Base-by-base conservation (phyloP, 1,140 invertebrate species). In the Magallana angulata region DNA sequence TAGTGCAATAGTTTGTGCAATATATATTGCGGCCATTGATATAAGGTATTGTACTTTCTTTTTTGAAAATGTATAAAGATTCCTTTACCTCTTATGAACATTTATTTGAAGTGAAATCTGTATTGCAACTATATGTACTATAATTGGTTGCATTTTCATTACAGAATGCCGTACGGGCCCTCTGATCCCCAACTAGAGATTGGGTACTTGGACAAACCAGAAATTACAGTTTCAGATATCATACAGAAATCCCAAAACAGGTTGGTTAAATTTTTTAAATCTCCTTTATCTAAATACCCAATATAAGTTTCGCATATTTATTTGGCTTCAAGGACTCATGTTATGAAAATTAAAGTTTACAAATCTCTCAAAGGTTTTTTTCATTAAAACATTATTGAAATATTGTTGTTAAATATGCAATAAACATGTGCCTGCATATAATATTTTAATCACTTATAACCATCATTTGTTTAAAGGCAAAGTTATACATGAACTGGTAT, bases 101-200 rank as follows among this genome's bases (percentile, higher is more conserved):
- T 7, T 48, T 57, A 84, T 86, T 12, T 71, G 6, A 7, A 14
- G 36, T 56, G 48, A n/a, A 56, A 18, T 71, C 57, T 60, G 0
- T 57, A 56, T 86, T 24, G n/a, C n/a, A n/a, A n/a, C n/a, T n/a
- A n/a, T n/a, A n/a, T n/a, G n/a, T n/a, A 24, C 24, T 24, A 24
- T 24, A 24, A 24, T 24, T 24, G 24, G 24, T 24, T 24, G 24
- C 24, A 24, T 24, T 24, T 24, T 24, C 24, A 24, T 24, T 85
- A 30, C 84, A 92, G 91, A 85, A 91, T 92, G 91, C 90, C 91
- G 2, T 92, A 92, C 87, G 91, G 91, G 24, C 90, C 90, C 6
- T 85, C 82, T 24, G 91, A 92, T 62, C 91, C 91, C 8, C 91
- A 90, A 87, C 84, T 91, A 84, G 87, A 92, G 62, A 88, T 90